Percentiles rank a stretch among this genome's conserved stretches.
Conservation (phyloP, 2,888 invertebrate species). For the Falcaria lacertinaria region DNA sequence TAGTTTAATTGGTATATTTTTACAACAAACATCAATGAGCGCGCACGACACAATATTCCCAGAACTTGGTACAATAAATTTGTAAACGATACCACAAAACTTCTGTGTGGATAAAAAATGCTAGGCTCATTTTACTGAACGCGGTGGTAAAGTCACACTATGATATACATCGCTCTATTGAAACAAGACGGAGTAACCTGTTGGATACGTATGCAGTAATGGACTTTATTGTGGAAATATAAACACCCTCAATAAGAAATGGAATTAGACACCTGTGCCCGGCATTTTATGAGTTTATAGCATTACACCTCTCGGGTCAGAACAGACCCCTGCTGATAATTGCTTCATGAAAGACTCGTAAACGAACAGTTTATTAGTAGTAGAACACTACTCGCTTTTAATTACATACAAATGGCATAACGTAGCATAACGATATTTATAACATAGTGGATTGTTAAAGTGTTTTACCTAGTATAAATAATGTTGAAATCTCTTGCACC, state of each 20-base stretch:
- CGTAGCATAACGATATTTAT: not conserved
- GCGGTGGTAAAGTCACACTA: slow-evolving; percentile 5
- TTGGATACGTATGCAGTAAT: slow-evolving; percentile 11
- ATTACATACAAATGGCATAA: slow-evolving; percentile 40
- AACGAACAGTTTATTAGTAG: slow-evolving; percentile 48
- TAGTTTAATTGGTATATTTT: slow-evolving; percentile 53
- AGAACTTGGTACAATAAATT: slow-evolving; percentile 68
- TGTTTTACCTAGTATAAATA: not conserved
- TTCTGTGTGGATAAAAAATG: slow-evolving; percentile 60
- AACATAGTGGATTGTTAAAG: too few species aligned
- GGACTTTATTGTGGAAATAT: slow-evolving; percentile 3
- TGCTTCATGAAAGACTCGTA: slow-evolving; percentile 65
- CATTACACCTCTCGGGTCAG: slow-evolving; percentile 65
- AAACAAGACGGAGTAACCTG: not conserved
- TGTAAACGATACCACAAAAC: slow-evolving; percentile 75
- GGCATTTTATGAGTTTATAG: slow-evolving; percentile 71
- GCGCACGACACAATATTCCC: slow-evolving; percentile 55
- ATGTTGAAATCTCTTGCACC: not conserved
- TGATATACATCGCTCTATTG: slow-evolving; percentile 26
- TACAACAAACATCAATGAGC: slow-evolving; percentile 61
- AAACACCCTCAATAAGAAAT: slow-evolving; percentile 17
- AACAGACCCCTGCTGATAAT: slow-evolving; percentile 64
- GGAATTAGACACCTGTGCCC: slow-evolving; percentile 57
- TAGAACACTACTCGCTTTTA: slow-evolving; percentile 43
- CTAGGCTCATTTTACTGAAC: slow-evolving; percentile 6